Evolutionary conservation across 2,888 invertebrate genomes (phyloP).

Genomic region (Fragum whitleyi): DNA sequence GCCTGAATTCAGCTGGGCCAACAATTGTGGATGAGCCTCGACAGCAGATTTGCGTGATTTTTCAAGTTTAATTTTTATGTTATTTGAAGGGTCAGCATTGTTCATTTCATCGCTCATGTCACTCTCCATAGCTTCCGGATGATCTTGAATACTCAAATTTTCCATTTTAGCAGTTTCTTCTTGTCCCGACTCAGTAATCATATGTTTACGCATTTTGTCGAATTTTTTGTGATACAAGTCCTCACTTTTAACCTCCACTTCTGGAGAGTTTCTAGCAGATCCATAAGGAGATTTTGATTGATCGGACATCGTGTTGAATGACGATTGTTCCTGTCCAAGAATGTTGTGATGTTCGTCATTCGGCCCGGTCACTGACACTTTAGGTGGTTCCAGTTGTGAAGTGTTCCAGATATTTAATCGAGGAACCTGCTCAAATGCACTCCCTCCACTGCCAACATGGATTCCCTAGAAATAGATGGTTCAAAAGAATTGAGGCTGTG

Average conservation of each 20-base stretch:
- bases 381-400: slow-evolving; percentile 44
- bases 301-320: background rate
- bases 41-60: slow-evolving; percentile 69
- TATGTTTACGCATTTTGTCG: slow-evolving; percentile 78
- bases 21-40: slow-evolving; percentile 80
- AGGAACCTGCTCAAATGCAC: slow-evolving; percentile 63
- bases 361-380: slow-evolving; percentile 59
- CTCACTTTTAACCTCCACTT: slow-evolving; percentile 44
- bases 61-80: slow-evolving; percentile 6
- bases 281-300: slow-evolving; percentile 28
- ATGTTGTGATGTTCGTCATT: slow-evolving; percentile 38
- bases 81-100: slow-evolving; percentile 5
- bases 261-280: slow-evolving; percentile 51
- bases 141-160: slow-evolving; percentile 51
- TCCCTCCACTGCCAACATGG: slow-evolving; percentile 46
- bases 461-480: slow-evolving; percentile 27
- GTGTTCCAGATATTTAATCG: slow-evolving; percentile 46
- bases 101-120: slow-evolving; percentile 37
- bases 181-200: slow-evolving; percentile 24
- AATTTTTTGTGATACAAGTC: slow-evolving; percentile 79
- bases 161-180: slow-evolving; percentile 57
- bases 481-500: too few relatives aligned
- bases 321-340: background rate
- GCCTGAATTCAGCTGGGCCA: slow-evolving; percentile 78
- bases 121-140: slow-evolving; percentile 46